Percentiles rank a stretch among this genome's conserved stretches.
phyloP scores from a whole-genome alignment of 1,140 invertebrate genomes.

The Lepidotrigona ventralis region DNA sequence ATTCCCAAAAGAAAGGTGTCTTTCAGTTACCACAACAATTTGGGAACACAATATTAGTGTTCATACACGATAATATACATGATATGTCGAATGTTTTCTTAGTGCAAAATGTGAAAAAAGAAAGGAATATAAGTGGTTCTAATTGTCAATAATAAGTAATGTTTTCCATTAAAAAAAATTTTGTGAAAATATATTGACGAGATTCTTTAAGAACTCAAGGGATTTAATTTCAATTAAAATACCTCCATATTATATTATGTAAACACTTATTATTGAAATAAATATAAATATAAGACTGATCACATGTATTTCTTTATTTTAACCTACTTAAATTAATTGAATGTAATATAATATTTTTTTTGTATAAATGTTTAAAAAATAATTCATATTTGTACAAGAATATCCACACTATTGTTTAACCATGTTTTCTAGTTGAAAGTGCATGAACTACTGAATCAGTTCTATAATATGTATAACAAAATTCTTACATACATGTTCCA shows the following conservation, averaged over 20 bases:
- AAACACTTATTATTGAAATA: constrained; percentile 78
- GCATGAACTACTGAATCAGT: constrained; percentile 29
- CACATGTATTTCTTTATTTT: constrained; percentile 37
- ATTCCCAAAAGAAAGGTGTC: constrained; percentile 45
- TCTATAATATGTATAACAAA: constrained; percentile 22
- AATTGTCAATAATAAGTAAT: constrained; percentile 55
- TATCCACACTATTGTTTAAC: neutral
- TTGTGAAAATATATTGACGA: constrained; percentile 36
- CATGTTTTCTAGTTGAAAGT: constrained; percentile 14
- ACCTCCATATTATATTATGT: constrained; percentile 76
- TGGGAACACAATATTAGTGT: constrained; percentile 51
- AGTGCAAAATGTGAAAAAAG: constrained; percentile 44
- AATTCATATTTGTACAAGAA: neutral
- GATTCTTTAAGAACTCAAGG: constrained; percentile 66
- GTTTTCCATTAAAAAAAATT: constrained; percentile 48
- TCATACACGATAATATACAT: constrained; percentile 36
- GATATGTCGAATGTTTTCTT: constrained; percentile 42
- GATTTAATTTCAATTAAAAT: constrained; percentile 76
- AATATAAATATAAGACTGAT: constrained; percentile 78
- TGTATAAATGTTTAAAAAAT: neutral
- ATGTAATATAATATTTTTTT: neutral
- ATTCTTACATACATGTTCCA: constrained; percentile 44
- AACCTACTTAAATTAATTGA: neutral
- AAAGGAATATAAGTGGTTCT: constrained; percentile 58
- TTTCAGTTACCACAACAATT: constrained; percentile 62